phyloP scores from a whole-genome alignment of 1,140 invertebrate genomes.

The Agrypnia vestita region DNA sequence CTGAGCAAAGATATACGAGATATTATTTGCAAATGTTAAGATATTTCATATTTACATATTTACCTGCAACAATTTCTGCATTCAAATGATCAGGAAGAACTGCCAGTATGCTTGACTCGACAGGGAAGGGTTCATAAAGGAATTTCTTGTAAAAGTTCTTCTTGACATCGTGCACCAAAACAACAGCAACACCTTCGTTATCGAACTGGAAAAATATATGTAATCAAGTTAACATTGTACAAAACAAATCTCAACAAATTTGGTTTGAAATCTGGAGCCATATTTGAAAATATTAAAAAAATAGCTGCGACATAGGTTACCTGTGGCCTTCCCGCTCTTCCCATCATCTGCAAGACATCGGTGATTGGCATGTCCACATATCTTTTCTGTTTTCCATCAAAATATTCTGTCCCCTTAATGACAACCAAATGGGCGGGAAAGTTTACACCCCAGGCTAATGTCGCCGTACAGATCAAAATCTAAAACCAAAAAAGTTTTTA shows the following conservation, averaged over 20 bases:
- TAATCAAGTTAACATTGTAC: not conserved
- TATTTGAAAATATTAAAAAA: not conserved
- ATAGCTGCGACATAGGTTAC: constrained; percentile 56
- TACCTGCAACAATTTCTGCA: constrained; percentile 95
- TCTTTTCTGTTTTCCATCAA: constrained; percentile 95
- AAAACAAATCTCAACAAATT: not conserved
- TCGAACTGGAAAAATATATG: constrained; percentile 85
- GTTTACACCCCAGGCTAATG: constrained; percentile 99
- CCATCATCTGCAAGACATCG: constrained; percentile 99
- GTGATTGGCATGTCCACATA: constrained; percentile 99
- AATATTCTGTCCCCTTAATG: constrained; percentile 96
- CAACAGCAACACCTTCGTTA: constrained; percentile 94
- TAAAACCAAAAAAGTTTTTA: constrained; percentile 62
- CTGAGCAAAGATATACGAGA: too few relatives aligned
- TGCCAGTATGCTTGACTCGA: constrained; percentile 94
- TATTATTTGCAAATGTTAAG: too few relatives aligned
- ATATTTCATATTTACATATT: not conserved
- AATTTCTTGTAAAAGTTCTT: constrained; percentile 99
- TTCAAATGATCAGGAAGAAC: constrained; percentile 98
- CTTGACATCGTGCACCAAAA: constrained; percentile 98
- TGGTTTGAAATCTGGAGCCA: not conserved
- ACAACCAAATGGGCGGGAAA: constrained; percentile 88
- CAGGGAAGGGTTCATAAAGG: constrained; percentile 98
- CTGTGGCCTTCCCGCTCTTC: constrained; percentile 94
- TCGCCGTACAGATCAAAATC: constrained; percentile 97